phyloP scores from a whole-genome alignment of 2,113 vertebrate genomes.

The Larimichthys crocea region DNA sequence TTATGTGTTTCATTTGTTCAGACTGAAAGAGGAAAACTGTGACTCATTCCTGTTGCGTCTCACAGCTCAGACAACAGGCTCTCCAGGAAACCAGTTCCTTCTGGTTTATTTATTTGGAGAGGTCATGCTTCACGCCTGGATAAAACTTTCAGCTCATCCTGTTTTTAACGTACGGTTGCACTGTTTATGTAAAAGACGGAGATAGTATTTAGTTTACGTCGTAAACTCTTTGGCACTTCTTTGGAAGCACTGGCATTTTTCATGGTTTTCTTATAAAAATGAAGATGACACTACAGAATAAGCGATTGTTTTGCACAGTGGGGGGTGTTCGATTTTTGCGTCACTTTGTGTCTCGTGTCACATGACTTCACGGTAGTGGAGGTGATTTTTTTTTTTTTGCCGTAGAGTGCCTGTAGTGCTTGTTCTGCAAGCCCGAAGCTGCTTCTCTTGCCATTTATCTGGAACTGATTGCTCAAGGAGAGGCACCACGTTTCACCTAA shows the following conservation, averaged over 20 bases:
- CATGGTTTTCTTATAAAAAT: constrained; percentile 3
- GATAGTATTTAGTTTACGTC: constrained; percentile 16
- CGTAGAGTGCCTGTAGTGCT: constrained; percentile 84
- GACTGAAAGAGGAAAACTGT: constrained; percentile 21
- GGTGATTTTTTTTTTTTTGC: constrained; percentile 40
- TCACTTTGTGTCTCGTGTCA: constrained; percentile 1
- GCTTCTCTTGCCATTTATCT: constrained; percentile 48
- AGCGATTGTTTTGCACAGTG: constrained; percentile 67
- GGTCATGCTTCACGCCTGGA: background rate
- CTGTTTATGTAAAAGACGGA: background rate
- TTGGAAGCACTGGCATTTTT: constrained; percentile 27
- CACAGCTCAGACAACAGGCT: constrained; percentile 18
- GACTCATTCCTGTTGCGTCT: background rate
- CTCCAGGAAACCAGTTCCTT: background rate
- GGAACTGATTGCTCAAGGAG: constrained; percentile 2
- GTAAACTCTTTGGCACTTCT: constrained; percentile 36
- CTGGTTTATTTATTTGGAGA: constrained; percentile 9
- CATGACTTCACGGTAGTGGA: constrained; percentile 2
- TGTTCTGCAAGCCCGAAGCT: constrained; percentile 67
- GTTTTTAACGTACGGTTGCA: background rate
- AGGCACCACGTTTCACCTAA: constrained; percentile 41
- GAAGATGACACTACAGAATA: constrained; percentile 32
- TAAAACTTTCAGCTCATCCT: background rate
- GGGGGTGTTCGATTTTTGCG: constrained; percentile 11
- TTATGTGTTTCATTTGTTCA: background rate